Percentiles rank a stretch among this genome's conserved stretches.
These are phyloP conservation scores for Hydroisotoma schaefferi DNA, from an alignment of 2,888 invertebrate species.

Conservation along the genomic window DNA sequence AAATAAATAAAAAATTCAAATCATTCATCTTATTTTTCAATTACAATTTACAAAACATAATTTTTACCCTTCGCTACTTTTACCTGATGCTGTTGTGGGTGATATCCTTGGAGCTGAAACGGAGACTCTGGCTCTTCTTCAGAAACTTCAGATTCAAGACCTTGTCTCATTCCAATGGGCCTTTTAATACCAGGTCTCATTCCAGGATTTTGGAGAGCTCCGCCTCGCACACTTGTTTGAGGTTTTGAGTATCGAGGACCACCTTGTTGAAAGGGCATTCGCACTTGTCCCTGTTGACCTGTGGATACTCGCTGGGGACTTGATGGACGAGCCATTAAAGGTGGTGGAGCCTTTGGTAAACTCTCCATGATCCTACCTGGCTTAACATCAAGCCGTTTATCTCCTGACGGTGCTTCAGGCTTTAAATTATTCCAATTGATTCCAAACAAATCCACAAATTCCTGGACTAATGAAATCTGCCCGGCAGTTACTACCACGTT, in stretches of 20 bases:
- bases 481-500: conserved; percentile 30
- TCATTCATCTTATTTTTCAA: neutral
- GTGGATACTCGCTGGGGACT: neutral
- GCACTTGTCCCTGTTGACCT: neutral
- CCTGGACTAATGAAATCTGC: conserved; percentile 38
- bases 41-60: no score
- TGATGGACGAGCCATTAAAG: neutral
- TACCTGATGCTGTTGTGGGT: neutral
- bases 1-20: conserved; percentile 1
- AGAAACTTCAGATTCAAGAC: neutral
- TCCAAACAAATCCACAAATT: conserved; percentile 38
- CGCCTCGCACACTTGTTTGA: neutral
- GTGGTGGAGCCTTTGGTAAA: neutral
- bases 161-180: neutral
- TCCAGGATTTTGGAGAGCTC: neutral
- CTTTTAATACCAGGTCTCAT: neutral
- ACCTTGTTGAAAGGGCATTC: neutral
- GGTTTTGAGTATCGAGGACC: neutral
- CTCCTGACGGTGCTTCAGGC: conserved; percentile 20
- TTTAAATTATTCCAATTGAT: conserved; percentile 36
- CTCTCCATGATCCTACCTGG: conserved; percentile 4
- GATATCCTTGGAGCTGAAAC: conserved; percentile 12
- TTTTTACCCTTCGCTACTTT: no score
- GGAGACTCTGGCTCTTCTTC: conserved; percentile 2
- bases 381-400: conserved; percentile 2